Evolutionary conservation across 2,797 vertebrate species (phyloP), one percentile per base, ranked within the genome.

Genomic region (Rhincodon typus): DNA sequence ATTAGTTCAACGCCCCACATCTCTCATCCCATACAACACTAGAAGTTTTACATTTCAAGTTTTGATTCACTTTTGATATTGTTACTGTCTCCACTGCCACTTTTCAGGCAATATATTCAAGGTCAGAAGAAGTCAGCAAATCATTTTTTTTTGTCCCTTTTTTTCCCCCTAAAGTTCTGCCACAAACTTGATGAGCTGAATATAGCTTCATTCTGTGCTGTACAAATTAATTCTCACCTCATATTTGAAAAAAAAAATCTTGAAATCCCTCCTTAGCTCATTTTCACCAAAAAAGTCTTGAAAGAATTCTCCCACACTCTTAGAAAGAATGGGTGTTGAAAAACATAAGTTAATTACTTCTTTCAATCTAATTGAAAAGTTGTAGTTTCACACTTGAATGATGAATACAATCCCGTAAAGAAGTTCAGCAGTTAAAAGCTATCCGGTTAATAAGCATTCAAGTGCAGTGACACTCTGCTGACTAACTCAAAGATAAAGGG

Each of bases 341-440:
- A 82, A 46, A 7, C 6, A 19, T 0, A 23, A 19, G 0, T 21
- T 84, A 84, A 7, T 23, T 19, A 84, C 42, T 6, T 42, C 19
- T 84, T 17, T 23, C 79, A 84, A 84, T 82, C 72, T 34, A 82
- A 84, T 4, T 46, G 82, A 84, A 46, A 84, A 46, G 42, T 6
- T 4, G 13, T 7, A 17, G 38, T 84, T 84, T 84, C 19, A 38
- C 3, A 38, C 34, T 82, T 82, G 17, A 82, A 4, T 3, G 21
- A 82, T 42, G 77, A 38, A 97, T 94, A 95, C 88, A 38, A 84
- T 21, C 19, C 79, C 19, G 46, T 42, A 84, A 46, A 6, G 17
- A 1, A 84, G 79, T 38, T 84, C 38, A 42, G 17, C 74, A 77
- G 15, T 77, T 30, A 77, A 38, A 79, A 30, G 74, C 79, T 42